Conservation (phyloP, 2,797 vertebrate species). For the Myiothlypis chrysogaster region DNA sequence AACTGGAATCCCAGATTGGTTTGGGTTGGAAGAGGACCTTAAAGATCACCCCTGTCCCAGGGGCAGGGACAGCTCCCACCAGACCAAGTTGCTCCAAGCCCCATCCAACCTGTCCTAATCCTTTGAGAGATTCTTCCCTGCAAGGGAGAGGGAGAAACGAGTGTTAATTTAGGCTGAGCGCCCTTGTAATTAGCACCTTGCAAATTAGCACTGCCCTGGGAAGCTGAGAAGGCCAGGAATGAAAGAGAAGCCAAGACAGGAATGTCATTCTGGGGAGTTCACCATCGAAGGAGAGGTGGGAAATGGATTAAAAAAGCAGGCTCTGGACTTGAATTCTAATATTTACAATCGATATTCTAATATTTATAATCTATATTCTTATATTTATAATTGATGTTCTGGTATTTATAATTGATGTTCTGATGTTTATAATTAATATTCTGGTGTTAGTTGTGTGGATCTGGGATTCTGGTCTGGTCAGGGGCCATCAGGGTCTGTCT, state of each 20-base stretch:
- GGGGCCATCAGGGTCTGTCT: not conserved
- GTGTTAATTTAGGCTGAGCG: conserved; percentile 1
- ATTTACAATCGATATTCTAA: not conserved
- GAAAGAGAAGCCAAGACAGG: not conserved
- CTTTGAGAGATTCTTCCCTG: not conserved
- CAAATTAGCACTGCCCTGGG: not conserved
- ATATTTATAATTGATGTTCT: not conserved
- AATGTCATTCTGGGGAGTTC: not conserved
- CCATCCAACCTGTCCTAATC: not conserved
- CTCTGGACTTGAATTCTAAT: not conserved
- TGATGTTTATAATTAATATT: not conserved
- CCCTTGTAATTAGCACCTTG: conserved; percentile 42
- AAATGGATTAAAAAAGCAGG: not conserved
- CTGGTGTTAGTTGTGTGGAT: too few relatives aligned
- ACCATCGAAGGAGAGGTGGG: not conserved
- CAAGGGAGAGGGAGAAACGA: not conserved
- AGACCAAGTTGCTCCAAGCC: not conserved
- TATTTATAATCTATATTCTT: not conserved
- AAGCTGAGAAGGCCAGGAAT: conserved; percentile 13
- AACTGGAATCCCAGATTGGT: not conserved
- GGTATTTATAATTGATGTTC: too few relatives aligned
- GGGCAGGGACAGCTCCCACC: not conserved
- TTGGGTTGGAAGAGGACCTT: not conserved
- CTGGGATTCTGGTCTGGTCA: not conserved
- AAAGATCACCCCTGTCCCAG: not conserved